phyloP scores from a whole-genome alignment of 2,113 vertebrate genomes.

The Tiliqua scincoides region DNA sequence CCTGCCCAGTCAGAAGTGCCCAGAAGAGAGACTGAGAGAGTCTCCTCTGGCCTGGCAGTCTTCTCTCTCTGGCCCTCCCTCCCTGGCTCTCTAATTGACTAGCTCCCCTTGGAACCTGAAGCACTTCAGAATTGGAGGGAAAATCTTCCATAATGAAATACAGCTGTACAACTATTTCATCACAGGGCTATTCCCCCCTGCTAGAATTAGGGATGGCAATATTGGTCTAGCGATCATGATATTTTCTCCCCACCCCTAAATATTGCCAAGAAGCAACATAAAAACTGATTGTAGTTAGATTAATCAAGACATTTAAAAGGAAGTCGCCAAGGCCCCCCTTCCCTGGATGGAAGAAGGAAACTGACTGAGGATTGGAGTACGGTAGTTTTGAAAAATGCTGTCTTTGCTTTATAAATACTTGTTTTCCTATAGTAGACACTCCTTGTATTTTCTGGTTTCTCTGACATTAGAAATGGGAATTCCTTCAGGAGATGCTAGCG shows the following conservation, averaged over 20 bases:
- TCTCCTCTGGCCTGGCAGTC: too few species aligned
- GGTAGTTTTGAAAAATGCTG: not conserved
- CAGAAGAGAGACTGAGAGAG: too few species aligned
- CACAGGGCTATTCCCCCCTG: too few species aligned
- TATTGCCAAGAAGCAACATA: not conserved
- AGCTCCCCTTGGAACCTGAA: too few species aligned
- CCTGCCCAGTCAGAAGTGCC: too few species aligned
- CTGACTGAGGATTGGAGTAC: not conserved
- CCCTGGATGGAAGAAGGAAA: not conserved
- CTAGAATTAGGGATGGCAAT: too few species aligned
- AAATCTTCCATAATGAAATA: too few species aligned
- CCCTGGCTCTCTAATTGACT: too few species aligned
- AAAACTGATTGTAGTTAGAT: not conserved
- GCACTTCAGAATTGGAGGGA: too few species aligned
- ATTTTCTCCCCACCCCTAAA: not conserved
- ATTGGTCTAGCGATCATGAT: too few species aligned
- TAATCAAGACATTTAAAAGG: not conserved
- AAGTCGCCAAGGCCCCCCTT: not conserved
- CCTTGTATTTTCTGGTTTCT: not conserved
- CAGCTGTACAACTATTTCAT: too few species aligned
- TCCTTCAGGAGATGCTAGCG: slow-evolving; percentile 47
- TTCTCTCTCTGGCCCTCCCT: too few species aligned
- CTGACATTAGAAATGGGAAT: slow-evolving; percentile 11
- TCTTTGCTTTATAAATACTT: not conserved
- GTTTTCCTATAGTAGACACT: not conserved